phyloP scores from a whole-genome alignment of 2,113 vertebrate genomes.

The Montifringilla adamsi region DNA sequence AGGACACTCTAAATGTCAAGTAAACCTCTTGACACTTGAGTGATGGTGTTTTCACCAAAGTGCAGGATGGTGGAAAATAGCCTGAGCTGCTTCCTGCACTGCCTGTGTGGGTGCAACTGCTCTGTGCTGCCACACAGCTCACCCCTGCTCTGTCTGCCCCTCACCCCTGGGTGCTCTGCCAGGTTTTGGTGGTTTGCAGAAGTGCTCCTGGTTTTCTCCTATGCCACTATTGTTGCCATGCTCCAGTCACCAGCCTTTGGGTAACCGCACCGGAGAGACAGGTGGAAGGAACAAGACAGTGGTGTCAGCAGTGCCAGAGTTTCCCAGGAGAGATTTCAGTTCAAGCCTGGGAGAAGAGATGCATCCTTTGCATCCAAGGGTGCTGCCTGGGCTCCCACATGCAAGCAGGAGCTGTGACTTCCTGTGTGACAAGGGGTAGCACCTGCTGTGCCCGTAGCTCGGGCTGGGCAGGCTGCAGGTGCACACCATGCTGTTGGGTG shows the following conservation, averaged over 20 bases:
- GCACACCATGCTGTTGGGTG: accelerated
- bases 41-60: accelerated
- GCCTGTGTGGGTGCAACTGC: background rate
- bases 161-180: background rate
- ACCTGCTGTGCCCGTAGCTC: accelerated
- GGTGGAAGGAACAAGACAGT: background rate
- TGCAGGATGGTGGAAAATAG: background rate
- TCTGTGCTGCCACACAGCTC: background rate
- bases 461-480: background rate
- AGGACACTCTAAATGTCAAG: background rate
- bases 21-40: background rate
- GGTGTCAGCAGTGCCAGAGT: background rate
- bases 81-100: background rate
- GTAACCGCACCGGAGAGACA: background rate
- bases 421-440: background rate
- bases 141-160: background rate
- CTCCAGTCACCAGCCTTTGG: background rate
- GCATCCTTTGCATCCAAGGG: background rate
- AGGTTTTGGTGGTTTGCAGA: background rate
- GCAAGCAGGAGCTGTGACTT: accelerated
- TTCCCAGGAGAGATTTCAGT: background rate
- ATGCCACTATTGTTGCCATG: accelerated
- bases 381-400: background rate
- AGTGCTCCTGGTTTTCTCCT: background rate
- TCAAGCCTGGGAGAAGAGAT: background rate